Evolutionary conservation across 92 coral and sea anemone species (phyloP).

Genomic region (Porites divaricata): DNA sequence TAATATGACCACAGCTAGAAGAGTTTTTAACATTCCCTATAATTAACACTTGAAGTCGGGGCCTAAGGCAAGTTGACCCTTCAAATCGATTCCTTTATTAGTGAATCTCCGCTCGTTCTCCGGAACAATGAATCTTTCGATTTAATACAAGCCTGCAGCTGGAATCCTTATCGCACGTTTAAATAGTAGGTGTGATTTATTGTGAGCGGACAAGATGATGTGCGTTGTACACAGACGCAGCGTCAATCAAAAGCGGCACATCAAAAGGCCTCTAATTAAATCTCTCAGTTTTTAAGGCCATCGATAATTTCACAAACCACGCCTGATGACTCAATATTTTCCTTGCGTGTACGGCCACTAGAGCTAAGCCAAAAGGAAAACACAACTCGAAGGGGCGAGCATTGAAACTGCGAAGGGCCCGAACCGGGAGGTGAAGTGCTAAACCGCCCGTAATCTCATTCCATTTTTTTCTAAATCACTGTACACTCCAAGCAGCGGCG

Average conservation of each 20-base stretch:
- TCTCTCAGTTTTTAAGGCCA: slow-evolving; percentile 95
- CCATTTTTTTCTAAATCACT: slow-evolving; percentile 24
- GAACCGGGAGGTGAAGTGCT: slow-evolving; percentile 1
- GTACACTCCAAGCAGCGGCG: slow-evolving; percentile 9
- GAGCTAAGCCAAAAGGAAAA: slow-evolving; percentile 38
- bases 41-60: slow-evolving; percentile 77
- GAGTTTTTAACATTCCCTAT: slow-evolving; percentile 74
- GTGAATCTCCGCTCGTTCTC: slow-evolving; percentile 50
- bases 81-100: slow-evolving; percentile 66
- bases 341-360: slow-evolving; percentile 58
- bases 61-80: slow-evolving; percentile 81
- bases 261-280: slow-evolving; percentile 95
- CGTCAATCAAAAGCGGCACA: slow-evolving; percentile 88
- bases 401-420: neutral
- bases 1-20: slow-evolving; percentile 74
- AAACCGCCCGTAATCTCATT: slow-evolving; percentile 12
- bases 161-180: slow-evolving; percentile 67
- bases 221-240: slow-evolving; percentile 50
- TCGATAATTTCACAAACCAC: slow-evolving; percentile 97
- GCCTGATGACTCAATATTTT: slow-evolving; percentile 82
- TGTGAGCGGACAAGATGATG: slow-evolving; percentile 70
- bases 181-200: slow-evolving; percentile 78
- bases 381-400: neutral
- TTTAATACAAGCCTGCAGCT: slow-evolving; percentile 66
- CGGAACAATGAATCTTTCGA: slow-evolving; percentile 61